A percentile compares a stretch with the other conserved stretches of the same genome.
Evolutionary conservation across 2,113 vertebrate species (phyloP).

Genomic region (Phrynosoma blainvillii): DNA sequence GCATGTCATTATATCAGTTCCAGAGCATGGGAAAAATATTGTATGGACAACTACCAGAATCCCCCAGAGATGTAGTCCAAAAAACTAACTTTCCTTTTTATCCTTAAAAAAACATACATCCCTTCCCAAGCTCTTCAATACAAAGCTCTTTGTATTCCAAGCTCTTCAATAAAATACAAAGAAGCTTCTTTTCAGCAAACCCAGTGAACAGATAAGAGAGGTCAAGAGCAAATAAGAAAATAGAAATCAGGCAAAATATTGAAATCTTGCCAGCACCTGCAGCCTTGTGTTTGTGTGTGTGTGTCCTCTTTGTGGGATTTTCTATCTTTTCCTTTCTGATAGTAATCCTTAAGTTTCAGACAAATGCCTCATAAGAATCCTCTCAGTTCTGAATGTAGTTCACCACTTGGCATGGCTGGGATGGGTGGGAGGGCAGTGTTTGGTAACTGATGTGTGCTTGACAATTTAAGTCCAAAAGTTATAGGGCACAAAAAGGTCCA

Average conservation of each 20-base stretch:
- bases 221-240: neutral
- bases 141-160: neutral
- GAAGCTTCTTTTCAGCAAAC: neutral
- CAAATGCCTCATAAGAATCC: neutral
- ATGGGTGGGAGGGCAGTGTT: neutral
- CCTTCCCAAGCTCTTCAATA: no score
- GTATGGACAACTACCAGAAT: no score
- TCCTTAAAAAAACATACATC: no score
- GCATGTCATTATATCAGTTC: neutral
- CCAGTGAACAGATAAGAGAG: neutral
- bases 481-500: neutral
- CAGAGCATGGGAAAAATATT: no score
- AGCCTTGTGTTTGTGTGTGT: no score
- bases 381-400: neutral
- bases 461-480: neutral
- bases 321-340: neutral
- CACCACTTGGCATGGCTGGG: neutral
- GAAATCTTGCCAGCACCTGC: neutral
- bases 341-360: neutral
- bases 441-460: no score
- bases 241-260: neutral
- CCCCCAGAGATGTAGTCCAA: no score
- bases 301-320: neutral
- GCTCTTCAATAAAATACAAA: neutral
- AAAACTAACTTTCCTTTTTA: no score